phyloP scores from a whole-genome alignment of 2,797 vertebrate species.

The Octomys mimax region DNA sequence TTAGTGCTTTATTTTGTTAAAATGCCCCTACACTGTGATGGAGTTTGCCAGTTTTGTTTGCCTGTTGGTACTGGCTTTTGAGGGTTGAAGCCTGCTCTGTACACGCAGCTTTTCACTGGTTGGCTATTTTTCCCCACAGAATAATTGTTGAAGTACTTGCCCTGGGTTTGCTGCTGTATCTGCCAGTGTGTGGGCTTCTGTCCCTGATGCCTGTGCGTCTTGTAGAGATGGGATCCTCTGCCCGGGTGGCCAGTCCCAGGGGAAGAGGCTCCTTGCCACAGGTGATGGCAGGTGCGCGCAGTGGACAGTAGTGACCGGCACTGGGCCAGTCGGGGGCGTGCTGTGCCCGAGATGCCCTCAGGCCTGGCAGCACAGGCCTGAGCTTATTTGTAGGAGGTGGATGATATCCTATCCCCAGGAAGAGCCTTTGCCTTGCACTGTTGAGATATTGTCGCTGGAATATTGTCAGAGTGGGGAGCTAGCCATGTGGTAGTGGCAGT shows the following conservation, averaged over 20 bases:
- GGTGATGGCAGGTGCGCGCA: fast-evolving
- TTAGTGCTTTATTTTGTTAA: conserved; percentile 53
- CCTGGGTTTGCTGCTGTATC: not conserved
- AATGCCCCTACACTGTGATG: not conserved
- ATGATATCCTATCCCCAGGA: not conserved
- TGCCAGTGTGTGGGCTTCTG: not conserved
- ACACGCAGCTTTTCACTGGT: not conserved
- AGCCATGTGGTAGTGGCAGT: no score
- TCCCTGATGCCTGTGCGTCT: not conserved
- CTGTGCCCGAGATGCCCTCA: fast-evolving
- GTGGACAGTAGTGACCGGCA: not conserved
- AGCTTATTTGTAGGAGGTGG: fast-evolving
- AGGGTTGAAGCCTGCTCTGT: not conserved
- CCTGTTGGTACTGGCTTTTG: not conserved
- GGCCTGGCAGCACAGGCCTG: not conserved
- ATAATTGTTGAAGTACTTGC: not conserved
- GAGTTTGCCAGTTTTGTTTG: conserved; percentile 19
- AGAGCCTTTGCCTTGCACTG: not conserved
- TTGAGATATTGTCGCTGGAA: not conserved
- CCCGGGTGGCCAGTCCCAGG: fast-evolving
- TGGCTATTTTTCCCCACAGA: not conserved
- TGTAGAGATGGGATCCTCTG: not conserved
- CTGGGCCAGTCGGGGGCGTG: not conserved
- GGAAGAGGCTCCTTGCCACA: not conserved
- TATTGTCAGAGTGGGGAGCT: not conserved